Base-by-base conservation (phyloP, 2,888 invertebrate species). In the Phlogophora meticulosa region DNA sequence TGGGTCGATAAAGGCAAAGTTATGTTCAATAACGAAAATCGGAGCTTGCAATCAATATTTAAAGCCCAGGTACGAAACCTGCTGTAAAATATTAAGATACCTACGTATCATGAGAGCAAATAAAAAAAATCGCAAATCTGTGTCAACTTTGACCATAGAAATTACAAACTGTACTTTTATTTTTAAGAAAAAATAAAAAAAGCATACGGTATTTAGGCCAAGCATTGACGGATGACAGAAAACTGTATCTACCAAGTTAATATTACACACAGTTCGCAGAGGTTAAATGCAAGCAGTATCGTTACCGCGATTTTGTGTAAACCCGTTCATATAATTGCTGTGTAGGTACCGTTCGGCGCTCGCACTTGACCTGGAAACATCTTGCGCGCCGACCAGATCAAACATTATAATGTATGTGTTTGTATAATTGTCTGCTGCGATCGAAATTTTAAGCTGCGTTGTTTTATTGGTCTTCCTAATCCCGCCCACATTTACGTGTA, bases 261-360 rank as follows among this genome's bases (percentile, higher is more conserved):
- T 60, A 63, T 49, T 48, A 60, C 45, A 38, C 40, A 32, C 36
- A 53, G 59, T 57, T 76, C 51, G 49, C 43, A 46, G 53, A 59
- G 64, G 72, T 76, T 64, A 67, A 68, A 49, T 53, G 46, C 40
- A 70, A 71, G 57, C 22, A 42, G 71, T 66, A 75, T 76, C 53
- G 72, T 65, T 82, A 77, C 76, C 72, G 78, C 53, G 70, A 74
- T 82, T 83, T 82, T 67, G 82, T 86, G 78, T 83, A 80, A 86
- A 85, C 84, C 80, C 78, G 87, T 90, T 89, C 86, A 87, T 85
- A 84, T 88, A 88, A 90, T 89, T 88, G 85, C 85, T 66, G 76
- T 28, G 28, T 28, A 2, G 78, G 84, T 87, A 88, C 87, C 85
- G 90, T 88, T 88, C 75, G 84, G 82, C 73, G 81, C 79, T 85